A percentile compares a stretch with the other conserved stretches of the same genome.
phyloP scores from a whole-genome alignment of 2,888 invertebrate species.

The Stenoptilia bipunctidactyla region DNA sequence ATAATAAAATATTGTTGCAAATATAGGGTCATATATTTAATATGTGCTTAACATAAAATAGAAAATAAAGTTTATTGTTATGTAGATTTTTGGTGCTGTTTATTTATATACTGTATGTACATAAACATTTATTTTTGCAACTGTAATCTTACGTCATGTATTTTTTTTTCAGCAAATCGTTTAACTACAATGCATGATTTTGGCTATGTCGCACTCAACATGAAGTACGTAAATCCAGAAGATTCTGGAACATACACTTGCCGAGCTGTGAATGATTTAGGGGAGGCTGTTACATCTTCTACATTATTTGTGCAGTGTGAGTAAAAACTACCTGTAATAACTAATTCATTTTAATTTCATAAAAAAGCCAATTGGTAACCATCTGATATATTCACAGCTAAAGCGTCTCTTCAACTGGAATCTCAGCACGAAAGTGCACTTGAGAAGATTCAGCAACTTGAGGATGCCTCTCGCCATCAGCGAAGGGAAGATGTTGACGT shows the following conservation, averaged over 20 bases:
- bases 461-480: slow-evolving; percentile 84
- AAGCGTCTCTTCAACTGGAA: slow-evolving; percentile 88
- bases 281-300: slow-evolving; percentile 95
- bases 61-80: too few species aligned
- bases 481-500: slow-evolving; percentile 86
- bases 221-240: slow-evolving; percentile 95
- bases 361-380: too few species aligned
- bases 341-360: too few species aligned
- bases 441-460: slow-evolving; percentile 87
- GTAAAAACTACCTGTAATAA: too few species aligned
- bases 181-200: slow-evolving; percentile 97
- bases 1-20: too few species aligned
- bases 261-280: slow-evolving; percentile 91
- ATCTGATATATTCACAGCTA: too few species aligned
- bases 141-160: too few species aligned
- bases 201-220: slow-evolving; percentile 95
- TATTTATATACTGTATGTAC: too few species aligned
- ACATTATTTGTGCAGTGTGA: slow-evolving; percentile 89
- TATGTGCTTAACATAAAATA: too few species aligned
- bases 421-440: slow-evolving; percentile 91
- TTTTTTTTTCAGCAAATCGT: slow-evolving; percentile 77
- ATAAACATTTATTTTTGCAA: too few species aligned
- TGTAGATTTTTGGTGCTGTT: too few species aligned
- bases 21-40: too few species aligned
- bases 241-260: slow-evolving; percentile 98